These are phyloP conservation scores for Hippocampus abdominalis DNA, from an alignment of 2,113 vertebrate species.

Conservation along the genomic window DNA sequence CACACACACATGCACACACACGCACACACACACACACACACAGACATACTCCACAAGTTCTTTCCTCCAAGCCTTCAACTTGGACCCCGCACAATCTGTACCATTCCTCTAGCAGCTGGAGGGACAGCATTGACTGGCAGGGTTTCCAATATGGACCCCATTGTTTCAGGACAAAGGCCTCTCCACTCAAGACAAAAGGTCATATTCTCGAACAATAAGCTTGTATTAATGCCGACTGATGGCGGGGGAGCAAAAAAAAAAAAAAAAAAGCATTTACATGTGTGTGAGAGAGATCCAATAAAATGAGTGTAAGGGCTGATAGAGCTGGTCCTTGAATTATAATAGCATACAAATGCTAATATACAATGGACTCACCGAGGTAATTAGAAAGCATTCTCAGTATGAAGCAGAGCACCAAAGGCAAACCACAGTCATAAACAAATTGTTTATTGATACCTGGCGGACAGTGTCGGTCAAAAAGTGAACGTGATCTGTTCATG, in stretches of 20 bases:
- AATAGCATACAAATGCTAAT: not conserved
- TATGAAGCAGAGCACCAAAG: not conserved
- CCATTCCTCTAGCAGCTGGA: slow-evolving; percentile 54
- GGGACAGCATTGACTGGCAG: slow-evolving; percentile 56
- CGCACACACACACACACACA: slow-evolving; percentile 18
- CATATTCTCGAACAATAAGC: slow-evolving; percentile 56
- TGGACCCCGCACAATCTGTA: slow-evolving; percentile 52
- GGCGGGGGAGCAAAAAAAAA: not conserved
- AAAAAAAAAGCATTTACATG: not conserved
- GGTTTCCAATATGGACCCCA: slow-evolving; percentile 61
- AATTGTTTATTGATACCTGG: not conserved
- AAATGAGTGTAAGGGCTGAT: slow-evolving; percentile 9
- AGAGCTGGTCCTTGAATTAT: not conserved
- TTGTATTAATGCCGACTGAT: slow-evolving; percentile 28
- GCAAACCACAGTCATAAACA: not conserved
- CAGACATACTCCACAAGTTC: slow-evolving; percentile 31
- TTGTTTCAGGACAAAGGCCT: slow-evolving; percentile 64
- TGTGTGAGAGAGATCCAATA: slow-evolving; percentile 4
- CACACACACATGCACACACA: slow-evolving; percentile 17
- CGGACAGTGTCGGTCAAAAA: not conserved
- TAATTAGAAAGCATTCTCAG: not conserved
- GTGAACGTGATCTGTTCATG: not conserved
- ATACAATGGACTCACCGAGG: not conserved
- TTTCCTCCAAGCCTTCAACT: slow-evolving; percentile 50
- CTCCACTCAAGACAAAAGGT: slow-evolving; percentile 56